Conservation (phyloP, 2,888 invertebrate genomes). For the Apamea anceps region DNA sequence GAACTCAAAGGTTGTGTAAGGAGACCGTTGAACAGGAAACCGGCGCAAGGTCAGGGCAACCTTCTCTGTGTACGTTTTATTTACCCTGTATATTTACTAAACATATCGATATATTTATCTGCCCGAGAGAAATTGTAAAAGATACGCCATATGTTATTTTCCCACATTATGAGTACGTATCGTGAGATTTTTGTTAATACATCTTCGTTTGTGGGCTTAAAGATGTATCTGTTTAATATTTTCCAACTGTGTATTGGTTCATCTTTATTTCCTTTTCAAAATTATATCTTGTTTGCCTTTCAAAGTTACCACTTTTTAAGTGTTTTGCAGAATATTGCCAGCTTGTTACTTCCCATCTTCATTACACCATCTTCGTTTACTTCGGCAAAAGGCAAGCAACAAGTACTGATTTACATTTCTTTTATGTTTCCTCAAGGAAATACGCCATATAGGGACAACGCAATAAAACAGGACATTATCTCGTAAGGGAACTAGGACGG, state of each 20-base stretch:
- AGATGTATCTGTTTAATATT: conserved; percentile 12
- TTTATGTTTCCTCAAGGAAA: conserved; percentile 1
- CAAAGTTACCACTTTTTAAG: neutral
- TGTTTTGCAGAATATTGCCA: neutral
- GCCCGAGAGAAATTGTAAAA: conserved; percentile 43
- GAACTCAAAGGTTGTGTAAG: conserved; percentile 66
- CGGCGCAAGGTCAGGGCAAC: conserved; percentile 60
- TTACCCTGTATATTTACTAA: conserved; percentile 55
- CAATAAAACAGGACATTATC: conserved; percentile 43
- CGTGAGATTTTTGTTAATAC: conserved; percentile 13
- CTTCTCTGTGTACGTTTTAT: conserved; percentile 55
- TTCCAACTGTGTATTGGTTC: neutral
- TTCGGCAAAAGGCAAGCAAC: conserved; percentile 34
- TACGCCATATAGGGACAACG: neutral
- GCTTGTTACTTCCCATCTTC: neutral
- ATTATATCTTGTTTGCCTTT: neutral
- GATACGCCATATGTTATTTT: conserved; percentile 26
- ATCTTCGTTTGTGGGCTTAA: conserved; percentile 17
- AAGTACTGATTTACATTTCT: conserved; percentile 38
- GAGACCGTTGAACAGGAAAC: conserved; percentile 65
- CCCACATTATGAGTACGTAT: conserved; percentile 30
- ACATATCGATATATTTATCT: conserved; percentile 44
- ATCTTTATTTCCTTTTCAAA: conserved; percentile 1
- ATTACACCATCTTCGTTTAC: neutral
- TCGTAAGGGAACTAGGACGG: conserved; percentile 23